phyloP scores from a whole-genome alignment of 1,140 invertebrate species.

The Drosophila sproati region DNA sequence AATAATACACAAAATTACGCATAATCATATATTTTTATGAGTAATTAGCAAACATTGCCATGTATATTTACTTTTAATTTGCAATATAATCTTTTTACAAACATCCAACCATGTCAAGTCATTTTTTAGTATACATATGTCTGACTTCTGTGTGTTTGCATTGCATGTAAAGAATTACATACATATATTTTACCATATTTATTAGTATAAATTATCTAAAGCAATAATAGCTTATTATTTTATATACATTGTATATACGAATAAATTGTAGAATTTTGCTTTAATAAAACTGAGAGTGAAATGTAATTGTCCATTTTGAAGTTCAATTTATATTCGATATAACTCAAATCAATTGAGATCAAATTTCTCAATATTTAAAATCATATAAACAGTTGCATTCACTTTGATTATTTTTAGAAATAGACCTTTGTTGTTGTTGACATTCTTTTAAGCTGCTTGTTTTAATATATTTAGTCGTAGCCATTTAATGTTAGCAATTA shows the following conservation, averaged over 20 bases:
- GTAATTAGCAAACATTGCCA: conserved; percentile 39
- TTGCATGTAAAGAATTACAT: conserved; percentile 6
- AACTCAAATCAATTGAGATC: no score
- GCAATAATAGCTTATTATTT: background rate
- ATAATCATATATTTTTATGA: conserved; percentile 45
- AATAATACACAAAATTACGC: conserved; percentile 50
- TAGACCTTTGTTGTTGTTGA: background rate
- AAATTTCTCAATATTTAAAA: background rate
- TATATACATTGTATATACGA: background rate
- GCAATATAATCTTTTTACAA: conserved; percentile 23
- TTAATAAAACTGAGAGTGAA: background rate
- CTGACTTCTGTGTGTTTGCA: conserved; percentile 2
- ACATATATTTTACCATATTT: background rate
- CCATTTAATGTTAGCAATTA: conserved; percentile 8
- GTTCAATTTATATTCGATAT: background rate
- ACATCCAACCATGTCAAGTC: conserved; percentile 23
- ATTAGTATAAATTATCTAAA: background rate
- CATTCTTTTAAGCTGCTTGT: conserved; percentile 9
- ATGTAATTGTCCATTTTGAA: background rate
- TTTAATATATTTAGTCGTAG: background rate
- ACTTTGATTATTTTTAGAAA: background rate
- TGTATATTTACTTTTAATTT: conserved; percentile 35
- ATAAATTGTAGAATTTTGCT: background rate
- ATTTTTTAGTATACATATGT: conserved; percentile 15
- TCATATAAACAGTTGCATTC: conserved; percentile 12